Evolutionary conservation across 2,888 invertebrate species (phyloP), one percentile per base, ranked within the genome.

Genomic region (Diogma glabrata): DNA sequence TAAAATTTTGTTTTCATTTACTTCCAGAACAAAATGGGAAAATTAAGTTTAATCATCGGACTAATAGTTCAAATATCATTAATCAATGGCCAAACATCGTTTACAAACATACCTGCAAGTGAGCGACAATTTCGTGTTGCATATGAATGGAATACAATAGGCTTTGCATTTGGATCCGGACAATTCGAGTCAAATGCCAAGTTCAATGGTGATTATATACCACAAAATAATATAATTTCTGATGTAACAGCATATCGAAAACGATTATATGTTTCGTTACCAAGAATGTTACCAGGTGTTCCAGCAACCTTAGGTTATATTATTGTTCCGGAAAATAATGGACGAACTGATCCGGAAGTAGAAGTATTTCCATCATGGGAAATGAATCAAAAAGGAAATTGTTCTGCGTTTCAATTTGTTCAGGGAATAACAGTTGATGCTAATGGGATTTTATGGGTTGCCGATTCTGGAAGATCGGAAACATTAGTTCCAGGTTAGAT

Each of bases 361-460:
- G 74, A 74, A 50, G 82, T 86, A 3, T 87, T 79, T 64, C 86
- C 86, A 53, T 79, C 74, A 55, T 86, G 85, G 85, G 74, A 72
- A 19, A 76, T 78, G 71, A 85, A 86, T 62, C 66, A 68, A 16
- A 54, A 80, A 45, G 82, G 80, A 1, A 77, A 85, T 61, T 86
- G 86, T 65, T 66, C 70, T 14, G 77, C 81, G 2, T 70, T 87
- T 53, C 86, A 87, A 64, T 82, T 81, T 61, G 84, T 86, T 20
- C 84, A 85, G 64, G 81, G 81, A 58, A 71, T 86, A 57, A 85
- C 86, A 63, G 78, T 86, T 46, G 85, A 87, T 64, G 74, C 75
- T 3, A 74, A 75, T 54, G 84, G 84, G 4, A 67, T 80, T 10
- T 76, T 86, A 75, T 83, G 81, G 76, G 75, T 78, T 26, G 72